Base-by-base conservation (phyloP, 1,140 invertebrate genomes). In the Zaprionus taronus region DNA sequence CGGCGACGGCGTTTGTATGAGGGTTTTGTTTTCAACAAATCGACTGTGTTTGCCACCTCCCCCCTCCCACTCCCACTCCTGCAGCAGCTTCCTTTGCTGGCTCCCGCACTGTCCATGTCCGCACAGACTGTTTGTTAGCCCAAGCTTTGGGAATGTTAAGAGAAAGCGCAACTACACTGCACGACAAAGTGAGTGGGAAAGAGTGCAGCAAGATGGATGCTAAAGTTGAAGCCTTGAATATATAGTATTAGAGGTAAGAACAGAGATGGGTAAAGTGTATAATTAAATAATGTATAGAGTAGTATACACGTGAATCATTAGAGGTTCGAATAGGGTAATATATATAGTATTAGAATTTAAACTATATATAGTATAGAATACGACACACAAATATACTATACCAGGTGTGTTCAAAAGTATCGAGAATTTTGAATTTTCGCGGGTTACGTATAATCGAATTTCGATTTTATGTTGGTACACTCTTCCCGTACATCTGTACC, bases 11-110 rank as follows among this genome's bases (percentile, higher is more conserved):
- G 63, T 57, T 70, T 61, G 26, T 62, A 17, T 55, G 38, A 17
- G 66, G 51, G 51, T 69, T 76, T 72, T 79, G 76, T 80, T 80
- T 80, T 74, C 63, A 71, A 60, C 79, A 80, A 80, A 80, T 80
- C 76, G 76, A 67, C 79, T 60, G 66, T 80, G 70, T 68, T 77
- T 77, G 74, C 70, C 67, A 17, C 65, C 36, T 55, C 6, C 47
- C 47, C 53, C 5, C 63, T 4, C 26, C n/a, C 5, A 1, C 22
- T 22, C 22, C 22, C 22, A 22, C 24, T 26, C 4, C 24, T 26
- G 11, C 49, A n/a, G 6, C 28, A 12, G 12, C 22, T 17, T 3
- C 24, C 17, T n/a, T 47, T 3, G 41, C 41, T 3, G 2, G 5
- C 4, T 5, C 51, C 36, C 26, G 28, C 41, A 28, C 28, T 22